Conservation (phyloP, 2,888 invertebrate species). For the Perizoma affinitatum region DNA sequence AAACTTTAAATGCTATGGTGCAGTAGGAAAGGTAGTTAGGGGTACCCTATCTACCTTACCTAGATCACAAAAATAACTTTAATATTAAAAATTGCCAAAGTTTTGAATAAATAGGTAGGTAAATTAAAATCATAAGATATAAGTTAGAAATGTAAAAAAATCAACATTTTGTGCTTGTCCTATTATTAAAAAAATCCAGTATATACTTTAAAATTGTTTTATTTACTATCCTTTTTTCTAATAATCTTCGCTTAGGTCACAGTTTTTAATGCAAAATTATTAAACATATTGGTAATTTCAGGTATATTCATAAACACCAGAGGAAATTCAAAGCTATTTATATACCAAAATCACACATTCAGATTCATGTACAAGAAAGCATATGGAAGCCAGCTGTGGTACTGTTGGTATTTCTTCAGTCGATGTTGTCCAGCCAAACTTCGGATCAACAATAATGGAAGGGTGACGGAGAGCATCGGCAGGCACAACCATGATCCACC, state of each 20-base stretch:
- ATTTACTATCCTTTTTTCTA: constrained; percentile 9
- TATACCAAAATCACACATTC: constrained; percentile 80
- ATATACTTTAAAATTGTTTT: constrained; percentile 5
- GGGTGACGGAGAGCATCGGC: constrained; percentile 77
- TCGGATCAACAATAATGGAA: constrained; percentile 73
- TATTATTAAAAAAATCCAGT: too few species aligned
- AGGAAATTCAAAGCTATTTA: constrained; percentile 78
- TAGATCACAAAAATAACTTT: too few species aligned
- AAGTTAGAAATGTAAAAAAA: too few species aligned
- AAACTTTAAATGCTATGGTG: too few species aligned
- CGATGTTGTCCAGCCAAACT: constrained; percentile 78
- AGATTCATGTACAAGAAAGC: constrained; percentile 81
- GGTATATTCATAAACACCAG: constrained; percentile 80
- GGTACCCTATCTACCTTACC: too few species aligned
- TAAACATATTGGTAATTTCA: constrained; percentile 53
- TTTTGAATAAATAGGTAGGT: too few species aligned
- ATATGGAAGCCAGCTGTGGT: constrained; percentile 80
- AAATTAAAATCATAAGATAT: too few species aligned
- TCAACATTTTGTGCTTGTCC: too few species aligned
- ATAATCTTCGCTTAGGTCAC: too few species aligned
- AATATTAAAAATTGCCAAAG: too few species aligned
- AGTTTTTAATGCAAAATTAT: too few species aligned
- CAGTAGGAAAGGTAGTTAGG: too few species aligned
- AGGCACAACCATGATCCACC: constrained; percentile 78
- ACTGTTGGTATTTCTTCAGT: constrained; percentile 81